phyloP scores from a whole-genome alignment of 2,797 vertebrate genomes.

The Melanotaenia boesemani region DNA sequence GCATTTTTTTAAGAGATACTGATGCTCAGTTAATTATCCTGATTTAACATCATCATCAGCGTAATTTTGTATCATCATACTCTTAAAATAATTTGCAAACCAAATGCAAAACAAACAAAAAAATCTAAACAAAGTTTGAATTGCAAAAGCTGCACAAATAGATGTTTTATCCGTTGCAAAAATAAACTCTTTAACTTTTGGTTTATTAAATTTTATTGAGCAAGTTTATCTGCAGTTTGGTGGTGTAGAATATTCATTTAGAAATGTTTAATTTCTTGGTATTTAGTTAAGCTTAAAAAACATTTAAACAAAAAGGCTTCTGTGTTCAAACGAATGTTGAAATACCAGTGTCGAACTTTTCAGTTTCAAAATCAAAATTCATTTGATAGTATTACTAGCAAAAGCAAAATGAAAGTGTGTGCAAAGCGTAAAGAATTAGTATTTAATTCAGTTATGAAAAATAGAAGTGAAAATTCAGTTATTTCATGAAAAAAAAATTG shows the following conservation, averaged over 20 bases:
- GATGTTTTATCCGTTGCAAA: neutral
- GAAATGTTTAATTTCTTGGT: neutral
- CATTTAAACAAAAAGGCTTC: neutral
- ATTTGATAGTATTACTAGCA: neutral
- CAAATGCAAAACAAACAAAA: neutral
- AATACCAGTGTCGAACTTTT: neutral
- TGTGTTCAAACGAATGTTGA: neutral
- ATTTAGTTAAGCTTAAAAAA: neutral
- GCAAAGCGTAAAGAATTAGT: no score
- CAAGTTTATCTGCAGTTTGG: neutral
- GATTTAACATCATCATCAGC: conserved; percentile 2
- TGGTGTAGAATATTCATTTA: neutral
- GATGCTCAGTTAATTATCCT: conserved; percentile 19
- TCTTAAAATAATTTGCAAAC: neutral
- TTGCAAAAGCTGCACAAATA: neutral
- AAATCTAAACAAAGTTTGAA: neutral
- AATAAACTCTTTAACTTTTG: neutral
- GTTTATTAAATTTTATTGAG: neutral
- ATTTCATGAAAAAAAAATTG: no score
- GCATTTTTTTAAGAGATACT: conserved; percentile 23
- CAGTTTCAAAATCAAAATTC: neutral
- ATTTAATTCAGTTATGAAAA: no score
- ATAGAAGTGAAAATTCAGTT: no score
- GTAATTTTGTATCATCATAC: neutral
- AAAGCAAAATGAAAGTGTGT: neutral